Base-by-base conservation (phyloP, 2,113 vertebrate genomes). In the Ceyx cyanopectus region DNA sequence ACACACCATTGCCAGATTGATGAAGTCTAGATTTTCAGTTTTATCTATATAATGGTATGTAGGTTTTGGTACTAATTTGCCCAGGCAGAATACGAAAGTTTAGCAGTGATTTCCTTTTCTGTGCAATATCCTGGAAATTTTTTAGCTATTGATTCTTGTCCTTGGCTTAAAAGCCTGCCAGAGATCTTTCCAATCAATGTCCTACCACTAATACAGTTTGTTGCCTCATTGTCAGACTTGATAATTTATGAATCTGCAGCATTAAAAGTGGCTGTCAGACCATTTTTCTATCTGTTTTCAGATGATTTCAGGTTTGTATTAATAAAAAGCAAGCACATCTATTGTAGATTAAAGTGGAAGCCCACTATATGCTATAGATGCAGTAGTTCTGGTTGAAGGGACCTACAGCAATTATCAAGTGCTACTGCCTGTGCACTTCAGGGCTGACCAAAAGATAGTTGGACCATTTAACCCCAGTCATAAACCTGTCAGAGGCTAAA, bases 1-100 rank as follows among this genome's bases (percentile, higher is more conserved):
- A 32, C 17, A 2, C 29, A 3, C 0, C 1, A 12, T 80, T 89
- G 85, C 30, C 16, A 32, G 41, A 12, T 73, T 89, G 74, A 86
- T 65, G 54, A 81, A 54, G 81, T 85, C 54, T 81, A 89, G 87
- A 87, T 58, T 79, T 72, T 89, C 81, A 89, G 32, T 78, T 81
- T 84, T 45, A 41, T 37, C 50, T 79, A 5, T 53, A 3, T 27
- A 81, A 19, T 14, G 61, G 19, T 23, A 9, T 60, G 7, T 63
- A 40, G 7, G 9, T 66, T 83, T 94, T 53, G 53, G 37, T 24
- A 73, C 7, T 65, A 7, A 46, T 89, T 88, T 86, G 10, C 34
- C 20, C 41, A 75, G 22, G 20, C 22, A 58, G 17, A 62, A 32
- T 68, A 43, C 30, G 8, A 54, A 81, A 78, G 19, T 60, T 21